phyloP scores from a whole-genome alignment of 2,888 invertebrate genomes.

The Spatulosminthurus flaviceps region DNA sequence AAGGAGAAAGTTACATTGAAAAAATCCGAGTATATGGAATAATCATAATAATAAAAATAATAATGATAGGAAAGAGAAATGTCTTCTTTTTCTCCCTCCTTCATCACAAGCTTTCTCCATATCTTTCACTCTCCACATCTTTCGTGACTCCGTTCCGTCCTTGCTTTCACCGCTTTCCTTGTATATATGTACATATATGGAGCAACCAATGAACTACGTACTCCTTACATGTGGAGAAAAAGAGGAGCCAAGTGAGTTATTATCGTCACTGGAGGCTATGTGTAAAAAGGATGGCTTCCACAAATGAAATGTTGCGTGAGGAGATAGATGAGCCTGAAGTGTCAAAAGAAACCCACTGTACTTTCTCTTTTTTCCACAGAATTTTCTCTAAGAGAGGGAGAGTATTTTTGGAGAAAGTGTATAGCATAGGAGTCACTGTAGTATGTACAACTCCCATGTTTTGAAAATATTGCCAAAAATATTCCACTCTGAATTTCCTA shows the following conservation, averaged over 20 bases:
- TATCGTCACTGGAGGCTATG: neutral
- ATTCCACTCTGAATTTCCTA: neutral
- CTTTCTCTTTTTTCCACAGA: neutral
- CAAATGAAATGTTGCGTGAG: constrained; percentile 45
- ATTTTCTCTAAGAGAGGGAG: too few species aligned
- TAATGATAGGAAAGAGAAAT: too few species aligned
- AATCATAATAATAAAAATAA: too few species aligned
- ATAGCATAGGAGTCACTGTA: neutral
- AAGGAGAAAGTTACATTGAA: too few species aligned
- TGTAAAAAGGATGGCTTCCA: constrained; percentile 24
- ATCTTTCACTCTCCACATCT: constrained; percentile 4
- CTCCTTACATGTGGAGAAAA: too few species aligned
- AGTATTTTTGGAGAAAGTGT: too few species aligned
- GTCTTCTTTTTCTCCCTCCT: too few species aligned
- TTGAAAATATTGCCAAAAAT: constrained; percentile 26
- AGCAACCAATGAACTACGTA: too few species aligned
- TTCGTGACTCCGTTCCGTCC: neutral
- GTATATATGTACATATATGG: neutral
- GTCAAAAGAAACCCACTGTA: constrained; percentile 30
- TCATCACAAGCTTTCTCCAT: neutral
- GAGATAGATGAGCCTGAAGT: constrained; percentile 39
- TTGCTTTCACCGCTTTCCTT: neutral
- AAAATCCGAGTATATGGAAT: too few species aligned
- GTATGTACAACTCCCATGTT: neutral
- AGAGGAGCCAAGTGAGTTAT: too few species aligned